phyloP scores from a whole-genome alignment of 2,113 vertebrate species.

The Labeo rohita region DNA sequence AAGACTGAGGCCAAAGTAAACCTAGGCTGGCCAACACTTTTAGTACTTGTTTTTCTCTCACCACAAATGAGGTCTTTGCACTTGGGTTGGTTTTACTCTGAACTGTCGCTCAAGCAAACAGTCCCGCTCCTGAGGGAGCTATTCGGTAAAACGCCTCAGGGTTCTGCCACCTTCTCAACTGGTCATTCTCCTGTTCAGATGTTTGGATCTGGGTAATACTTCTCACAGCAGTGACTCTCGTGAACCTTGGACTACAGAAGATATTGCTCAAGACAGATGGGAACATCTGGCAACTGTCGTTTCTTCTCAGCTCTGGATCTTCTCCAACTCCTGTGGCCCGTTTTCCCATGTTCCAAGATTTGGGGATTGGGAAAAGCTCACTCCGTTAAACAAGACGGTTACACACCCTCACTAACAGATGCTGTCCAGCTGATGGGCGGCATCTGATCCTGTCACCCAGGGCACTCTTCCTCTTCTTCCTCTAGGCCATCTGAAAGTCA shows the following conservation, averaged over 20 bases:
- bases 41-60: slow-evolving; percentile 39
- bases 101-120: slow-evolving; percentile 40
- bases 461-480: not conserved
- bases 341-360: not conserved
- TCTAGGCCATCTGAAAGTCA: slow-evolving; percentile 16
- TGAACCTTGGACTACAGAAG: not conserved
- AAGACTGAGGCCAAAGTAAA: slow-evolving; percentile 43
- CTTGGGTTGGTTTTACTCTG: slow-evolving; percentile 46
- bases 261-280: slow-evolving; percentile 14
- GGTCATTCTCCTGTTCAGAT: not conserved
- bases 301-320: slow-evolving; percentile 12
- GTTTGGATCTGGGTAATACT: slow-evolving; percentile 1
- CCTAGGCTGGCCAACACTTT: slow-evolving; percentile 32
- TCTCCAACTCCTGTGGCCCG: slow-evolving; percentile 9
- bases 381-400: not conserved
- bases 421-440: slow-evolving; percentile 39
- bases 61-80: slow-evolving; percentile 27
- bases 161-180: slow-evolving; percentile 28
- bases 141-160: slow-evolving; percentile 10
- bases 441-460: not conserved
- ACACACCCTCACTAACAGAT: slow-evolving; percentile 38
- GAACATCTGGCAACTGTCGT: slow-evolving; percentile 33
- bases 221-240: not conserved
- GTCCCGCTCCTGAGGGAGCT: slow-evolving; percentile 5
- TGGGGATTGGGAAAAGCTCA: not conserved